Percentiles rank a stretch among this genome's conserved stretches.
Evolutionary conservation across 2,888 invertebrate species (phyloP).

Genomic region (Orchesella flavescens): DNA sequence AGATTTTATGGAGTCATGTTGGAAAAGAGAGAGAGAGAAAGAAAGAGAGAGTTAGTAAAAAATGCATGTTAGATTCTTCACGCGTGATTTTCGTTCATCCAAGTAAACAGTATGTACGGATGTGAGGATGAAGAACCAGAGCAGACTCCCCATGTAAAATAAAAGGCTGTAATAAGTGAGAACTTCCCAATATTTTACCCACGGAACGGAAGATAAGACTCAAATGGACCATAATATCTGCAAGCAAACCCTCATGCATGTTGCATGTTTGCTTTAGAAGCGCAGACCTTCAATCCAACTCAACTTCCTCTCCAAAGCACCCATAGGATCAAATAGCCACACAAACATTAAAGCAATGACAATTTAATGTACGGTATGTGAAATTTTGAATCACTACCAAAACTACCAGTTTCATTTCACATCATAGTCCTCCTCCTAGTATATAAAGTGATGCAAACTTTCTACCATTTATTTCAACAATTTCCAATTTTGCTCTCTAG

Average conservation of each 20-base stretch:
- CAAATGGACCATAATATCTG: constrained; percentile 9
- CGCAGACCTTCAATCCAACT: neutral
- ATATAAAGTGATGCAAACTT: neutral
- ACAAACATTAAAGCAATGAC: constrained; percentile 2
- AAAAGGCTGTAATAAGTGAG: neutral
- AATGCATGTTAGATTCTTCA: neutral
- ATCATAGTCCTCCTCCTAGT: no score
- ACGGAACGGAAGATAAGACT: neutral
- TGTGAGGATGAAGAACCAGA: neutral
- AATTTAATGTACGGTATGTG: constrained; percentile 13
- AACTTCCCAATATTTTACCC: neutral
- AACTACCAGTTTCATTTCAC: neutral
- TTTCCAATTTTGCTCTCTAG: neutral
- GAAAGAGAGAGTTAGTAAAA: neutral
- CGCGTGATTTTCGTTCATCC: neutral
- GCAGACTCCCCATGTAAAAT: neutral
- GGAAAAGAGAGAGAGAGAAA: neutral
- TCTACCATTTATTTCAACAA: neutral
- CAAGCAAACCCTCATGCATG: neutral
- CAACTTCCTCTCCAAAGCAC: neutral
- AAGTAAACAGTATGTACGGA: neutral
- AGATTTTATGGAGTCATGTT: constrained; percentile 8
- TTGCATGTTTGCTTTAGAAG: neutral
- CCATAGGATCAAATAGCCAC: neutral
- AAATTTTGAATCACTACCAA: constrained; percentile 1